phyloP scores from a whole-genome alignment of 2,888 invertebrate species.

The Chrysina gloriosa region DNA sequence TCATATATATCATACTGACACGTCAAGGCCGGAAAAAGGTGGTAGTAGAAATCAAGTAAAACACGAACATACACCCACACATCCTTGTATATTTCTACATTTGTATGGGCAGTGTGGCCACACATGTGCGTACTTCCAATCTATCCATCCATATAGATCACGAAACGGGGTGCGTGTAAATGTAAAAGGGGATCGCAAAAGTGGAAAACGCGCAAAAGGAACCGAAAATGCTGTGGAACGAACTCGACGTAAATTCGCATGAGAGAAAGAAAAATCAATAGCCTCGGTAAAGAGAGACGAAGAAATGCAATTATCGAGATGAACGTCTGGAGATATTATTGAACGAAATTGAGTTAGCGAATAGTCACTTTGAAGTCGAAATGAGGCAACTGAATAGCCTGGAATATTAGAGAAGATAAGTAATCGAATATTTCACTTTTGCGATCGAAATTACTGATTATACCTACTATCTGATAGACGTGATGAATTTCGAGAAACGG shows the following conservation, averaged over 20 bases:
- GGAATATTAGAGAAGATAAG: not conserved
- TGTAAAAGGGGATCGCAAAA: not conserved
- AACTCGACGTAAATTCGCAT: not conserved
- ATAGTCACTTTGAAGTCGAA: constrained; percentile 26
- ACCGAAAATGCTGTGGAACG: not conserved
- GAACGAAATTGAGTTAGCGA: constrained; percentile 28
- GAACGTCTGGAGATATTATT: constrained; percentile 27
- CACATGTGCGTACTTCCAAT: not conserved
- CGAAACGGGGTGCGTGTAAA: not conserved
- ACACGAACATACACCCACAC: not conserved
- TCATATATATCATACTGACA: no score
- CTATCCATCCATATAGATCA: not conserved
- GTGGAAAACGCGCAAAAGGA: not conserved
- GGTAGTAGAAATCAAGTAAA: not conserved
- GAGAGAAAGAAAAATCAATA: constrained; percentile 25
- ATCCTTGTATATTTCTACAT: not conserved
- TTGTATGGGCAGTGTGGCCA: not conserved
- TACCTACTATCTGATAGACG: not conserved
- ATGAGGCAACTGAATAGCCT: constrained; percentile 10
- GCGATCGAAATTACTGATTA: constrained; percentile 8
- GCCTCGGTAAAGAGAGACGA: not conserved
- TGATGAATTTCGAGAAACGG: not conserved
- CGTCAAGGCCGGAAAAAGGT: not conserved
- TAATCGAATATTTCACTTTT: constrained; percentile 13
- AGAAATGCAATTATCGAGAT: constrained; percentile 34